These are phyloP conservation scores for Orthosia gracilis DNA, from an alignment of 2,888 invertebrate genomes.

Conservation along the genomic window DNA sequence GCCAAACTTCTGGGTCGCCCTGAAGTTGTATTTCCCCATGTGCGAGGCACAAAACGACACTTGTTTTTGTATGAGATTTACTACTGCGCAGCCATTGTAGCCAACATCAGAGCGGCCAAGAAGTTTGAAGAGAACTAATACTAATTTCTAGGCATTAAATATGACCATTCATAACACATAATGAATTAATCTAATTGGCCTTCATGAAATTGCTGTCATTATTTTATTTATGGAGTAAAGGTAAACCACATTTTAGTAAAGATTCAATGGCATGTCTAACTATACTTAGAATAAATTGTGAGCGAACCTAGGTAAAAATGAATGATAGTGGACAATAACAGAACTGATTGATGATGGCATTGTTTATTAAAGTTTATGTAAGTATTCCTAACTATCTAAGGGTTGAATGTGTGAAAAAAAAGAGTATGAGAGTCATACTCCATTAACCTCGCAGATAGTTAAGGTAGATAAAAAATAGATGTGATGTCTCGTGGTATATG, in stretches of 20 bases:
- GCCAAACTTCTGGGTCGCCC: too few relatives aligned
- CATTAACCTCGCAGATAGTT: neutral
- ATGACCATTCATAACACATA: constrained; percentile 2
- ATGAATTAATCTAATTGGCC: constrained; percentile 10
- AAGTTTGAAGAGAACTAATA: too few relatives aligned
- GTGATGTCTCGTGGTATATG: neutral
- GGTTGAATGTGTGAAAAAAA: too few relatives aligned
- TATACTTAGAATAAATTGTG: neutral
- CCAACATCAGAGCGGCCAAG: too few relatives aligned
- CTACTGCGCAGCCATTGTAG: too few relatives aligned
- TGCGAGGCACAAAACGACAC: too few relatives aligned
- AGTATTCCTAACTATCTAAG: too few relatives aligned
- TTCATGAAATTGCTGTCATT: neutral
- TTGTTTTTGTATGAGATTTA: too few relatives aligned
- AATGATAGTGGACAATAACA: too few relatives aligned
- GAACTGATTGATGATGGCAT: too few relatives aligned
- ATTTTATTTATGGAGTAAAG: constrained; percentile 15
- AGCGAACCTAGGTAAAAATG: too few relatives aligned
- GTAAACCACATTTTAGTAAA: constrained; percentile 9
- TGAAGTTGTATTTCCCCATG: too few relatives aligned
- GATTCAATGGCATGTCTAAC: neutral
- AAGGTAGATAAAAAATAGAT: neutral
- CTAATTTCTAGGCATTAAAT: constrained; percentile 4
- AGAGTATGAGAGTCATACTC: neutral
- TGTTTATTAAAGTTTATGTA: neutral